These are phyloP conservation scores for Percopsis omiscomaycus DNA, from an alignment of 2,797 vertebrate species.

Conservation along the genomic window DNA sequence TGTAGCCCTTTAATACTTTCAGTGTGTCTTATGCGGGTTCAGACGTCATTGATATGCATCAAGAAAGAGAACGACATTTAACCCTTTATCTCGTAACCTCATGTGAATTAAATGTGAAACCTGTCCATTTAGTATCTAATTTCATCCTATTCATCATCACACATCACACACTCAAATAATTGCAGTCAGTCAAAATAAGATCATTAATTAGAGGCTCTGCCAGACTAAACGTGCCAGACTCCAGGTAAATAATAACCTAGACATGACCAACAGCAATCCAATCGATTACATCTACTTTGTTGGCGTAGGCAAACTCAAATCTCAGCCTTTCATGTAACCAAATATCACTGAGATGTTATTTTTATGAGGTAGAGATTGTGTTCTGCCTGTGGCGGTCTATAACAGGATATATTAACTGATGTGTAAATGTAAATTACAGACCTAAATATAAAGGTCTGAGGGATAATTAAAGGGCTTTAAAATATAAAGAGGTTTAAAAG, in stretches of 20 bases:
- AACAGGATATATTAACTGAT: slow-evolving; percentile 39
- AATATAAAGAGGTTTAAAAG: slow-evolving; percentile 41
- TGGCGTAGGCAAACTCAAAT: background rate
- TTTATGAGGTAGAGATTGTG: slow-evolving; percentile 14
- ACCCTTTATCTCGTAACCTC: slow-evolving; percentile 33
- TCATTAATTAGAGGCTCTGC: no score
- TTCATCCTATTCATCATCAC: background rate
- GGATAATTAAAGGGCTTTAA: slow-evolving; percentile 55
- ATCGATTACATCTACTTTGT: no score
- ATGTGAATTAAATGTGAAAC: slow-evolving; percentile 33
- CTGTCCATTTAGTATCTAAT: no score
- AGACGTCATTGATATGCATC: slow-evolving; percentile 31
- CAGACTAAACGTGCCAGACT: no score
- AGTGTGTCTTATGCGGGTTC: slow-evolving; percentile 30
- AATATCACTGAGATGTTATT: slow-evolving; percentile 1
- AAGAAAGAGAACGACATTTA: slow-evolving; percentile 5
- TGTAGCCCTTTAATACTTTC: slow-evolving; percentile 4
- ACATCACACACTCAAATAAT: background rate
- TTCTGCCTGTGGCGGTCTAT: slow-evolving; percentile 22
- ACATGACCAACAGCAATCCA: no score
- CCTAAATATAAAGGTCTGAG: slow-evolving; percentile 15
- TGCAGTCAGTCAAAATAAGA: no score
- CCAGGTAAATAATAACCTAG: no score
- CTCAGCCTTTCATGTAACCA: slow-evolving; percentile 1
- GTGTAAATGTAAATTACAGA: slow-evolving; percentile 56